phyloP scores from a whole-genome alignment of 1,140 invertebrate genomes.

The Thaumatotibia leucotreta region DNA sequence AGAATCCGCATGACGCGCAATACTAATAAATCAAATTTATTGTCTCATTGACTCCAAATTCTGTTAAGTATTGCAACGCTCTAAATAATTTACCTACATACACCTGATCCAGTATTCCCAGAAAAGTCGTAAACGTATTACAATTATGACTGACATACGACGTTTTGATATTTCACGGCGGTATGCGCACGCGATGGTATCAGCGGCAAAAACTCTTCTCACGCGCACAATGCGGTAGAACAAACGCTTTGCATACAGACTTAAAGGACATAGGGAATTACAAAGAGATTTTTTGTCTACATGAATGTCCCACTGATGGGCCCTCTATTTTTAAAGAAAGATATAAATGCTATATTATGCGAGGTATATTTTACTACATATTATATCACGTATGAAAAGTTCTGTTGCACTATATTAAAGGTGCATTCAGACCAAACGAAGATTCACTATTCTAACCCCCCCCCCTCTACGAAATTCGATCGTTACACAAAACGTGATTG shows the following conservation, averaged over 20 bases:
- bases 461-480: no score
- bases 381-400: no score
- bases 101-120: neutral
- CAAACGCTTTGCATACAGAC: neutral
- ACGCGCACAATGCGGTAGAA: neutral
- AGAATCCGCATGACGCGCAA: neutral
- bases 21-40: neutral
- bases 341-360: no score
- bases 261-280: neutral
- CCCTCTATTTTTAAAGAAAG: no score
- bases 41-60: neutral
- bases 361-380: no score
- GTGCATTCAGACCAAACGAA: no score
- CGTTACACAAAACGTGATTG: no score
- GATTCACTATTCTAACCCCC: no score
- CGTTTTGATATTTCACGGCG: neutral
- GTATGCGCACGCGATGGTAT: neutral
- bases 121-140: neutral
- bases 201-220: neutral
- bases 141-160: neutral
- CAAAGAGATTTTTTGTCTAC: no score
- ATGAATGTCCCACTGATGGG: no score
- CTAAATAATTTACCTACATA: conserved; percentile 2
- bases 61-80: neutral
- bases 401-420: no score